A percentile compares a stretch with the other conserved stretches of the same genome.
Conservation (phyloP, 2,113 vertebrate genomes). For the Chunga burmeisteri region DNA sequence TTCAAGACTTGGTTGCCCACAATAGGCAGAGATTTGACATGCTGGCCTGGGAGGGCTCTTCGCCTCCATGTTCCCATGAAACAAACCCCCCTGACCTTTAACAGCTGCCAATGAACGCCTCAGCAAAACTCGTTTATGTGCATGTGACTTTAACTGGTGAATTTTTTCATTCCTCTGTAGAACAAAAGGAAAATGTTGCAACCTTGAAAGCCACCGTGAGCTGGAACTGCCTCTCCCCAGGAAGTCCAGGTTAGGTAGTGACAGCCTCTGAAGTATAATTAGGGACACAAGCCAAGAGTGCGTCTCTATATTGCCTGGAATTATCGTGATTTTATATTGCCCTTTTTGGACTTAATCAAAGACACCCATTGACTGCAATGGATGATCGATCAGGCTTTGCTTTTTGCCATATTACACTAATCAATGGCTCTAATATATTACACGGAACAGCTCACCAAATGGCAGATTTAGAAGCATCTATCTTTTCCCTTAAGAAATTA, state of each 20-base stretch:
- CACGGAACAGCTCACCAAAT: slow-evolving; percentile 64
- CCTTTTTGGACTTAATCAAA: slow-evolving; percentile 58
- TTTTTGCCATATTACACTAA: slow-evolving; percentile 70
- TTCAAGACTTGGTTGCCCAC: not conserved
- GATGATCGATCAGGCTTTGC: slow-evolving; percentile 63
- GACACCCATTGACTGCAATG: slow-evolving; percentile 47
- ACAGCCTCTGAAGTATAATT: not conserved
- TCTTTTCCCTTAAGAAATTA: slow-evolving; percentile 70
- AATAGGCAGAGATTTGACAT: rapidly evolving
- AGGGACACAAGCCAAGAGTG: not conserved
- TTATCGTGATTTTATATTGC: slow-evolving; percentile 64
- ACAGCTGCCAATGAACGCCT: not conserved
- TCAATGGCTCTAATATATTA: slow-evolving; percentile 76
- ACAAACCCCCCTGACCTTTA: not conserved
- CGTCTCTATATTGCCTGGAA: slow-evolving; percentile 58
- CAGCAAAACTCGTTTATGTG: rapidly evolving
- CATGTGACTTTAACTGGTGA: not conserved
- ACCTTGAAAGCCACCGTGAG: rapidly evolving
- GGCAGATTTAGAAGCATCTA: slow-evolving; percentile 67
- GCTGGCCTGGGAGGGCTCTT: not conserved
- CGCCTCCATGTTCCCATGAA: not conserved
- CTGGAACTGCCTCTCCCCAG: not conserved
- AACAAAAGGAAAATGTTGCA: not conserved
- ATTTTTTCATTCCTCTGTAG: not conserved
- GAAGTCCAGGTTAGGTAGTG: not conserved